Conservation (phyloP, 2,797 vertebrate species). For the Falco rusticolus region DNA sequence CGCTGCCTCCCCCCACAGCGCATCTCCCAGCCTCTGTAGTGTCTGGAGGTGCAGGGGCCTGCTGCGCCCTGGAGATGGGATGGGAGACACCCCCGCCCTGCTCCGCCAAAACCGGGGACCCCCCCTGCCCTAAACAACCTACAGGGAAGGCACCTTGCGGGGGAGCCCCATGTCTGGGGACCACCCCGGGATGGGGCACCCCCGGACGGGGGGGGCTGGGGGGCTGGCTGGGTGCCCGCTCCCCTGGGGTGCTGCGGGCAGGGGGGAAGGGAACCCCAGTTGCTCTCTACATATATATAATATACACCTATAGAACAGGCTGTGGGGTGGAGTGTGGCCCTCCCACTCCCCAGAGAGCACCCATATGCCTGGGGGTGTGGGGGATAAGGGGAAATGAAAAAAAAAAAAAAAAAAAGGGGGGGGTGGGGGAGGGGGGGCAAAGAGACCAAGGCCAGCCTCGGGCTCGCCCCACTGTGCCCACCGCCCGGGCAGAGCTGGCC, state of each 20-base stretch:
- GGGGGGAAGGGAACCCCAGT: neutral
- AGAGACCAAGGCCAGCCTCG: constrained; percentile 42
- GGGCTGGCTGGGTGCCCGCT: no score
- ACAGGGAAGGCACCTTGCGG: constrained; percentile 17
- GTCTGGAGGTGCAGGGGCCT: neutral
- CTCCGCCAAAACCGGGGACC: neutral
- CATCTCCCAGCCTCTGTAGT: neutral
- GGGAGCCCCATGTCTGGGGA: rapidly evolving
- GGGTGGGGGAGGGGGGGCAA: no score
- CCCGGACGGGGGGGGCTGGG: neutral
- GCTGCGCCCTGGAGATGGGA: neutral
- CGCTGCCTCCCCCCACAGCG: neutral
- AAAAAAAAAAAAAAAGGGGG: neutral
- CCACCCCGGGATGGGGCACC: neutral
- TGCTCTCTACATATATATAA: constrained; percentile 37
- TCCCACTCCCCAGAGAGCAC: neutral
- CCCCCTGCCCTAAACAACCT: neutral
- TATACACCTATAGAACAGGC: constrained; percentile 34
- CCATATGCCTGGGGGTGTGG: neutral
- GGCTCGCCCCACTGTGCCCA: neutral
- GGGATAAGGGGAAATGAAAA: neutral
- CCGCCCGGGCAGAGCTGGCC: no score
- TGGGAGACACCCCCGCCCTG: neutral
- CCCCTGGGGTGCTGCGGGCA: neutral
- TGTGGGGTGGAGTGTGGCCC: neutral